Evolutionary conservation across 2,888 invertebrate genomes (phyloP).

Genomic region (Lucinisca nassula): DNA sequence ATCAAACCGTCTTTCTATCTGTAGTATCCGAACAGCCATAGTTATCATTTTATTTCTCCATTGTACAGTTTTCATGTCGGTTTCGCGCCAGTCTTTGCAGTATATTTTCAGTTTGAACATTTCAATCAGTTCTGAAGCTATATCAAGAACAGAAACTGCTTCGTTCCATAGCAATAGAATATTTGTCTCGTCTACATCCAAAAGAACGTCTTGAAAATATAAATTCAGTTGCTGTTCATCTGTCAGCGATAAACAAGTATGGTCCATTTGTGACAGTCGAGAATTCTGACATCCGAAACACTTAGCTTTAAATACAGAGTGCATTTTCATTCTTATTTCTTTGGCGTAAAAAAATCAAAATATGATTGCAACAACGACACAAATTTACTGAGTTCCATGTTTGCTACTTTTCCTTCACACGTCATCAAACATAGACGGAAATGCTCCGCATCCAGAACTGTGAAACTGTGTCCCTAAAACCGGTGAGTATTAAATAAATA

Average conservation of each 20-base stretch:
- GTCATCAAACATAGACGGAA: background rate
- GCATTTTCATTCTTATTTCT: constrained; percentile 29
- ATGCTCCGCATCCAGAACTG: background rate
- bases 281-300: constrained; percentile 37
- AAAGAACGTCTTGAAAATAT: constrained; percentile 52
- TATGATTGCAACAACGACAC: constrained; percentile 48
- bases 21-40: constrained; percentile 29
- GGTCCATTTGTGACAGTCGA: constrained; percentile 42
- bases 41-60: constrained; percentile 46
- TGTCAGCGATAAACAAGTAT: constrained; percentile 35
- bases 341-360: constrained; percentile 53
- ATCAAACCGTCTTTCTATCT: constrained; percentile 24
- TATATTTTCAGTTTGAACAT: constrained; percentile 49
- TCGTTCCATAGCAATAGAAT: constrained; percentile 40
- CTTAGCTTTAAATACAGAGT: constrained; percentile 34
- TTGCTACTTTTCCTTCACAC: background rate
- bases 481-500: constrained; percentile 35
- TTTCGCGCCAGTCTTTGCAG: constrained; percentile 50
- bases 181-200: constrained; percentile 29
- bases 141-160: constrained; percentile 14
- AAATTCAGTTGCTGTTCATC: constrained; percentile 33
- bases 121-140: background rate
- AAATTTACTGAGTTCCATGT: constrained; percentile 34
- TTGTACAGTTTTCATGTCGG: constrained; percentile 36
- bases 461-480: constrained; percentile 1